Evolutionary conservation across 2,113 vertebrate species (phyloP).

Genomic region (Himantopus leucocephalus): DNA sequence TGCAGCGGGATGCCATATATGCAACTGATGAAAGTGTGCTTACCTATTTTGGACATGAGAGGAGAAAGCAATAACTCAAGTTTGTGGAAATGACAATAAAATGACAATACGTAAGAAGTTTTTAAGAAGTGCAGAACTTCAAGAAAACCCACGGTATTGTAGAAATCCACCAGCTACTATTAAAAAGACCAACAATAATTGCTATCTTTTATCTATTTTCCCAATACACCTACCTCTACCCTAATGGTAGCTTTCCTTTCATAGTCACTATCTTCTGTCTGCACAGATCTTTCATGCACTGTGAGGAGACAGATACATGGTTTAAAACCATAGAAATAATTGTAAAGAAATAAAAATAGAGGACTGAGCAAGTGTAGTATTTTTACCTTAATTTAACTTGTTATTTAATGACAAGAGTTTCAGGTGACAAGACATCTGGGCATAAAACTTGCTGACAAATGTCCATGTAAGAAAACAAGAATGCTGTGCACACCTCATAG

Average conservation of each 20-base stretch:
- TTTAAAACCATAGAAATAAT: slow-evolving; percentile 15
- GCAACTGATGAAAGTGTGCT: background rate
- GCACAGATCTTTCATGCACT: background rate
- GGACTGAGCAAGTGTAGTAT: background rate
- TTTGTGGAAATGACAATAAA: background rate
- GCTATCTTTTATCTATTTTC: background rate
- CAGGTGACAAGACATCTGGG: slow-evolving; percentile 5
- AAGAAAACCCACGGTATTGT: background rate
- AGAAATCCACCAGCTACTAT: background rate
- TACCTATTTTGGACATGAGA: background rate
- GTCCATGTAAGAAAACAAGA: background rate
- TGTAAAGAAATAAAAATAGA: slow-evolving; percentile 33
- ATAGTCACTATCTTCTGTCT: background rate
- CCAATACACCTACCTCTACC: background rate
- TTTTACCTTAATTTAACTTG: background rate
- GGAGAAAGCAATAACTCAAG: background rate
- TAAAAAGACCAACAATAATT: background rate
- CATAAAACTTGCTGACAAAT: slow-evolving; percentile 25
- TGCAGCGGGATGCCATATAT: background rate
- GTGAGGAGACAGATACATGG: background rate
- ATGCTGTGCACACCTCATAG: background rate
- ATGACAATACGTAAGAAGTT: background rate
- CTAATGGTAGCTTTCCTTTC: background rate
- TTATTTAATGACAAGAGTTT: slow-evolving; percentile 17
- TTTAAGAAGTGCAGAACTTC: background rate